Evolutionary conservation across 2,113 vertebrate genomes (phyloP).

Genomic region (Heterotis niloticus): DNA sequence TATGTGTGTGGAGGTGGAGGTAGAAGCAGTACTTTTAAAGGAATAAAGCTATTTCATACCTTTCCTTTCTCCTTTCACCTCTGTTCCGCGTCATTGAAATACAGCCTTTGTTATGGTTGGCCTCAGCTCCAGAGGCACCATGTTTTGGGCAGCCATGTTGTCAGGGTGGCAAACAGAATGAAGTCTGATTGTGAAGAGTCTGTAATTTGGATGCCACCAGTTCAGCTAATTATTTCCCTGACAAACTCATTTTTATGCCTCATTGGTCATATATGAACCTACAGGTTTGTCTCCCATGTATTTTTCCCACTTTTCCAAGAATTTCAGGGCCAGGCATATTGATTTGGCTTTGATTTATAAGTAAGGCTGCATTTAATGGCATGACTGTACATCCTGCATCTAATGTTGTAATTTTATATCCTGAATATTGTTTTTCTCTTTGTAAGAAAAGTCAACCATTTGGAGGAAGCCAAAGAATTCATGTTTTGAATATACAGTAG

Average conservation of each 20-base stretch:
- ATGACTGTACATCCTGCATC: too few species aligned
- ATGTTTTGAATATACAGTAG: not conserved
- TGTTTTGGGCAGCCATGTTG: not conserved
- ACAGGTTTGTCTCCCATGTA: too few species aligned
- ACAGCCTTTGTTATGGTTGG: not conserved
- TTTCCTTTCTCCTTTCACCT: not conserved
- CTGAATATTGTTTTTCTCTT: not conserved
- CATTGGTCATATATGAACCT: not conserved
- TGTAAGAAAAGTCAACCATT: too few species aligned
- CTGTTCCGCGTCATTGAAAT: not conserved
- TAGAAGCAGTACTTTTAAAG: too few species aligned
- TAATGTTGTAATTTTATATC: too few species aligned
- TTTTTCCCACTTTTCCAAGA: not conserved
- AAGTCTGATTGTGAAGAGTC: not conserved
- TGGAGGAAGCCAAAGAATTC: too few species aligned
- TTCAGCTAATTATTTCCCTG: not conserved
- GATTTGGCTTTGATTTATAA: not conserved
- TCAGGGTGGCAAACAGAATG: not conserved
- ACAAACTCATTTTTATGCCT: not conserved
- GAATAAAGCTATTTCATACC: not conserved
- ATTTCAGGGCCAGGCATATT: not conserved
- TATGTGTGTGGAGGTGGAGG: too few species aligned
- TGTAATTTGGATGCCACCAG: not conserved
- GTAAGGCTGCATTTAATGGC: not conserved
- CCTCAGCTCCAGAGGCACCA: not conserved